Percentiles rank a stretch among this genome's conserved stretches.
These are phyloP conservation scores for Platyrinchus mystaceus DNA, from an alignment of 2,797 vertebrate genomes.

Conservation along the genomic window DNA sequence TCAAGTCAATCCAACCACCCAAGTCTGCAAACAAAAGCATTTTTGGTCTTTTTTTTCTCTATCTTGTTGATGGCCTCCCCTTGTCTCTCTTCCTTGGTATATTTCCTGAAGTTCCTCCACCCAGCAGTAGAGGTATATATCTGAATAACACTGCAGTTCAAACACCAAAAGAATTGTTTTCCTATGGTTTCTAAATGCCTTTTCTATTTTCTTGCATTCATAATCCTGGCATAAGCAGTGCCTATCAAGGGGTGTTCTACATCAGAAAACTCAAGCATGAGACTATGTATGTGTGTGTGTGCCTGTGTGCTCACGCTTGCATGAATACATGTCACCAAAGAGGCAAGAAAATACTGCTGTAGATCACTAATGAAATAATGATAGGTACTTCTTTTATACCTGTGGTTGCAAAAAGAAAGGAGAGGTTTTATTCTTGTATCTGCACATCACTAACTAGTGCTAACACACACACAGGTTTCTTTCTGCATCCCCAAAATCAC, in stretches of 20 bases:
- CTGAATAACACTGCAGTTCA: slow-evolving; percentile 39
- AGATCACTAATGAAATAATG: slow-evolving; percentile 23
- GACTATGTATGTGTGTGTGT: fast-evolving
- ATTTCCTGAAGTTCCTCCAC: slow-evolving; percentile 18
- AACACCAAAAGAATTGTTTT: slow-evolving; percentile 38
- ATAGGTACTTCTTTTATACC: neutral
- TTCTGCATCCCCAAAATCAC: neutral
- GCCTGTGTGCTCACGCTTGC: neutral
- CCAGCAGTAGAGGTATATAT: slow-evolving; percentile 29
- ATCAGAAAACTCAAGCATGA: neutral
- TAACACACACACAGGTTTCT: neutral
- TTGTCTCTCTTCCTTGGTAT: slow-evolving; percentile 36
- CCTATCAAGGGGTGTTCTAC: neutral
- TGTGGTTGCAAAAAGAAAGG: neutral
- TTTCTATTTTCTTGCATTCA: slow-evolving; percentile 18
- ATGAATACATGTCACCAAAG: neutral
- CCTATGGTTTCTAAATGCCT: slow-evolving; percentile 14
- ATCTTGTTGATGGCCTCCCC: slow-evolving; percentile 20
- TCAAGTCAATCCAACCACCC: slow-evolving; percentile 51
- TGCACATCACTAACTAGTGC: neutral
- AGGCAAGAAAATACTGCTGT: neutral
- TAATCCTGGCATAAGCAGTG: slow-evolving; percentile 2
- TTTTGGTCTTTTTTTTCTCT: slow-evolving; percentile 42
- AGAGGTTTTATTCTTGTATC: neutral
- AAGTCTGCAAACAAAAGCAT: slow-evolving; percentile 56